These are phyloP conservation scores for Semotilus atromaculatus DNA, from an alignment of 2,797 vertebrate genomes.

Conservation along the genomic window DNA sequence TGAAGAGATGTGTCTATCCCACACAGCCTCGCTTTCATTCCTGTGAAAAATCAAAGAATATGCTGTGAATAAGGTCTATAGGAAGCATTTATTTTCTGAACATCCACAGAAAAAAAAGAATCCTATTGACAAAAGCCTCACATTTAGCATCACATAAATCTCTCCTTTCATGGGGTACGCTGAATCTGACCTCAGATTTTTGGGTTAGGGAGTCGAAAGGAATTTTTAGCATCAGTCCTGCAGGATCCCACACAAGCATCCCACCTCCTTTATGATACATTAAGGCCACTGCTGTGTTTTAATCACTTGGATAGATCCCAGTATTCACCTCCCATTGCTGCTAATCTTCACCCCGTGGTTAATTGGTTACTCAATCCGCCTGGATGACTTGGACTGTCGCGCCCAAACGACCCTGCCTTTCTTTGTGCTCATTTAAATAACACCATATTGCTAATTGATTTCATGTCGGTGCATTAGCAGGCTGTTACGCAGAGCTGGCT, in stretches of 20 bases:
- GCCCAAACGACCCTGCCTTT: slow-evolving; percentile 38
- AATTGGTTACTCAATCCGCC: slow-evolving; percentile 70
- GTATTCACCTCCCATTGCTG: slow-evolving; percentile 63
- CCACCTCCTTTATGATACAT: slow-evolving; percentile 35
- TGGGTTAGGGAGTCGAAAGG: background rate
- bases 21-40: background rate
- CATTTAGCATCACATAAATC: background rate
- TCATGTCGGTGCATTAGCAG: slow-evolving; percentile 72
- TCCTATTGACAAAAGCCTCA: no score
- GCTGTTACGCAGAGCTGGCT: slow-evolving; percentile 73
- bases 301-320: slow-evolving; percentile 68
- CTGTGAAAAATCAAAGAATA: background rate
- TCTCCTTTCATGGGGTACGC: background rate
- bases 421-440: slow-evolving; percentile 66
- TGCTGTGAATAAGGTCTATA: background rate
- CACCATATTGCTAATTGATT: slow-evolving; percentile 77
- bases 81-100: background rate
- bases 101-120: background rate
- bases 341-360: slow-evolving; percentile 55
- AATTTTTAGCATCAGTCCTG: slow-evolving; percentile 30
- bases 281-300: slow-evolving; percentile 50
- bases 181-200: background rate
- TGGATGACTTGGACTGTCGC: slow-evolving; percentile 52
- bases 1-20: background rate
- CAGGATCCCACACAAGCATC: slow-evolving; percentile 48